phyloP scores from a whole-genome alignment of 2,113 vertebrate species.

The Brevimyrus niger region DNA sequence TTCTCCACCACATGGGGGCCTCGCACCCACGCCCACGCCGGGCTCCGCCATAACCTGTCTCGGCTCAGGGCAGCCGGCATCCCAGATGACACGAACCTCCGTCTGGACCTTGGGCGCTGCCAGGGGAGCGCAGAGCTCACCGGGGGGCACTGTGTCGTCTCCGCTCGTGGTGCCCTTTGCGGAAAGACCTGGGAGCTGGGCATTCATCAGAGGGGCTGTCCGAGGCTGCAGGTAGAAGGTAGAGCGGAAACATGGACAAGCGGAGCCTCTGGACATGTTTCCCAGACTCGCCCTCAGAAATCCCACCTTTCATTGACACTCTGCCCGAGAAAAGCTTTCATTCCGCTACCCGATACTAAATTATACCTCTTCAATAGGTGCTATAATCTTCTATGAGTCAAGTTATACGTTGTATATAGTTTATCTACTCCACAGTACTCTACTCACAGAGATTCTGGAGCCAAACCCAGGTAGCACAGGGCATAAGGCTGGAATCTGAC shows the following conservation, averaged over 20 bases:
- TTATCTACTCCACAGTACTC: background rate
- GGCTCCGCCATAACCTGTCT: constrained; percentile 29
- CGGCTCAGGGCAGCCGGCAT: background rate
- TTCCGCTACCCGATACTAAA: background rate
- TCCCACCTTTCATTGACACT: background rate
- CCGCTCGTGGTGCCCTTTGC: constrained; percentile 27
- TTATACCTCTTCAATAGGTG: background rate
- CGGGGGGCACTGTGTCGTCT: constrained; percentile 32
- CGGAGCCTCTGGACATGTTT: constrained; percentile 23
- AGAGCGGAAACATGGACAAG: constrained; percentile 44
- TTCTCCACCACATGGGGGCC: constrained; percentile 26
- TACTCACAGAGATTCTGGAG: background rate
- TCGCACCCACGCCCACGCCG: constrained; percentile 7
- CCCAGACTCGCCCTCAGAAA: background rate
- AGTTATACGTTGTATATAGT: background rate
- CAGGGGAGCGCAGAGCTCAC: constrained; percentile 32
- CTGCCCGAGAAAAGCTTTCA: background rate
- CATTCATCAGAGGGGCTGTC: constrained; percentile 35
- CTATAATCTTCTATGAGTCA: background rate
- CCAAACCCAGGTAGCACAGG: background rate
- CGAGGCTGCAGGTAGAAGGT: constrained; percentile 47
- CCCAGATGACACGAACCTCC: constrained; percentile 24
- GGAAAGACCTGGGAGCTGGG: constrained; percentile 38
- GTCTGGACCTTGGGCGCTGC: background rate
- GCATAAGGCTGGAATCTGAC: background rate